A percentile compares a stretch with the other conserved stretches of the same genome.
Evolutionary conservation across 1,140 invertebrate genomes (phyloP).

Genomic region (Drosophila nannoptera): DNA sequence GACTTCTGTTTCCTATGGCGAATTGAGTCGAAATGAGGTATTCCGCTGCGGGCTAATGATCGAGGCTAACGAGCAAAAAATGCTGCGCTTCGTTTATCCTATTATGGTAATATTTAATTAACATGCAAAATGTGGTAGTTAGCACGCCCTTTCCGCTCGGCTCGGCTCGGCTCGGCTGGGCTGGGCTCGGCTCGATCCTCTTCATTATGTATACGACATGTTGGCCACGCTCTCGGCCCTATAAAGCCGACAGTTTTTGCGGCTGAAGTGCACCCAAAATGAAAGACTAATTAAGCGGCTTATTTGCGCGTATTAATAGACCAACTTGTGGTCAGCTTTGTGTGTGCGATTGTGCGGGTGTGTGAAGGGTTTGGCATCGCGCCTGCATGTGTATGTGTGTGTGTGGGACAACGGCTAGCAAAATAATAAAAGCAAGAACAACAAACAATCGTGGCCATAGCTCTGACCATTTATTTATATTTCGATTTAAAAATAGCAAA

Average conservation of each 20-base stretch:
- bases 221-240: constrained; percentile 37
- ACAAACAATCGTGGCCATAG: constrained; percentile 39
- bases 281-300: constrained; percentile 76
- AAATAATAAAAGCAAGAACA: constrained; percentile 27
- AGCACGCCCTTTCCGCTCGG: constrained; percentile 35
- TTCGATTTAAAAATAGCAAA: constrained; percentile 74
- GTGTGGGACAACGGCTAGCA: constrained; percentile 34
- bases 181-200: constrained; percentile 49
- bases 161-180: not conserved
- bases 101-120: constrained; percentile 74
- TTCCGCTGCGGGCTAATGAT: constrained; percentile 27
- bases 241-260: constrained; percentile 70
- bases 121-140: constrained; percentile 53
- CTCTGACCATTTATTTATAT: constrained; percentile 69
- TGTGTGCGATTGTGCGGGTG: constrained; percentile 2
- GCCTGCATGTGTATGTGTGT: not conserved
- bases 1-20: not conserved
- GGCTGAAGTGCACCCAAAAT: constrained; percentile 66
- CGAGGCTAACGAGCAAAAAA: constrained; percentile 41
- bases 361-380: not conserved
- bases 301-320: constrained; percentile 76
- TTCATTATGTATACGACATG: constrained; percentile 67
- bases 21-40: constrained; percentile 1
- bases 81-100: constrained; percentile 48
- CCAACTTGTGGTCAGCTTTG: constrained; percentile 59